phyloP scores from a whole-genome alignment of 2,888 invertebrate species.

The Macroteleia sp. region DNA sequence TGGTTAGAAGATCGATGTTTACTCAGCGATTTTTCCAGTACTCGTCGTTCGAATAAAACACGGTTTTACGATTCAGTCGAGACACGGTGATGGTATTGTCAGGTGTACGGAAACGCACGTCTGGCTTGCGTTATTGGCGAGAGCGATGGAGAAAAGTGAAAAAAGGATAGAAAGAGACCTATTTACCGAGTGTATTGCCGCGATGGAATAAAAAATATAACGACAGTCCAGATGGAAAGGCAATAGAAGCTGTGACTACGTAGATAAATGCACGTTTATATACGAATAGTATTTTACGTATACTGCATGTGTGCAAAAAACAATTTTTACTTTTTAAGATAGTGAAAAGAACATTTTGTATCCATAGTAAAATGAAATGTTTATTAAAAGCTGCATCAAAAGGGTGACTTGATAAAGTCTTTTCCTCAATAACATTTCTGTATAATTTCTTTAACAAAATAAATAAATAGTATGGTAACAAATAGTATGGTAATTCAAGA shows the following conservation, averaged over 20 bases:
- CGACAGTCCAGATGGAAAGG: constrained; percentile 54
- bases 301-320: constrained; percentile 21
- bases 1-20: constrained; percentile 63
- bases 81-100: constrained; percentile 68
- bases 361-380: no score
- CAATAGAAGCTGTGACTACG: constrained; percentile 54
- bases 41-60: constrained; percentile 66
- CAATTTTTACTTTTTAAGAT: constrained; percentile 8
- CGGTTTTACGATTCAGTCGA: constrained; percentile 69
- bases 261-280: constrained; percentile 58
- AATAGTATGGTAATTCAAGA: no score
- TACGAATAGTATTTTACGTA: constrained; percentile 40
- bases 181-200: constrained; percentile 58
- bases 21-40: constrained; percentile 62
- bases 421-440: no score
- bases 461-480: no score
- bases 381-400: no score
- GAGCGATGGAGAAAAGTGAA: constrained; percentile 48
- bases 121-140: constrained; percentile 54
- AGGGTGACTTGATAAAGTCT: no score
- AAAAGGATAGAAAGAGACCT: constrained; percentile 52
- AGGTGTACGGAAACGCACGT: constrained; percentile 67
- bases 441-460: no score
- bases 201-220: constrained; percentile 62
- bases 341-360: neutral